Evolutionary conservation across 2,797 vertebrate species (phyloP), one percentile per base, ranked within the genome.

Genomic region (Chiloscyllium punctatum): DNA sequence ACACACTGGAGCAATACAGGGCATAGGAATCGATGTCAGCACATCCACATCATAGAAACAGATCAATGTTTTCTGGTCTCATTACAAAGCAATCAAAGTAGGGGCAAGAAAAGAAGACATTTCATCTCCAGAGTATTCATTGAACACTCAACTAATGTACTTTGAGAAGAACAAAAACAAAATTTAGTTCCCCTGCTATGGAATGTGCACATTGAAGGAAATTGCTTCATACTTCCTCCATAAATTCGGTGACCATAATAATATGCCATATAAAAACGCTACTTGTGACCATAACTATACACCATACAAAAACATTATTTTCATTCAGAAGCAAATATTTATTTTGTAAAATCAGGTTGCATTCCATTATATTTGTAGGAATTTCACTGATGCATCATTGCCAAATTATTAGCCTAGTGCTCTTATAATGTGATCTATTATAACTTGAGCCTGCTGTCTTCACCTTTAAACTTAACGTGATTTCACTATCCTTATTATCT

Each of bases 41-140:
- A 25, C 62, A 92, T 69, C 62, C 16, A 92, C 62, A 69, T 18
- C n/a, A 69, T 66, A 37, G 7, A 91, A 66, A 16, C 1, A 91
- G 57, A 92, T 92, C 33, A 92, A 69, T 92, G 62, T 42, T 68
- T 42, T 0, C 62, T 92, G 62, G 18, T 37, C 7, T 37, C 33
- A 92, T 69, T 42, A 92, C 7, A 92, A 66, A 92, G n/a, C 62
- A 42, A 92, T 92, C 62, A 92, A 42, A 69, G n/a, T 69, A n/a
- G n/a, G n/a, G 33, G 90, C 90, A 92, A 37, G 33, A 33, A 68
- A 21, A 57, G 30, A 91, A 23, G 57, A 68, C 15, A n/a, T 66
- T 5, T 33, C 18, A 62, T 37, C 88, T 91, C 88, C 16, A 91
- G 57, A 5, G 30, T 62, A 69, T 42, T 69, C 37, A 42, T 18